Evolutionary conservation across 92 coral and sea anemone species (phyloP).

Genomic region (Bergia puertoricense): DNA sequence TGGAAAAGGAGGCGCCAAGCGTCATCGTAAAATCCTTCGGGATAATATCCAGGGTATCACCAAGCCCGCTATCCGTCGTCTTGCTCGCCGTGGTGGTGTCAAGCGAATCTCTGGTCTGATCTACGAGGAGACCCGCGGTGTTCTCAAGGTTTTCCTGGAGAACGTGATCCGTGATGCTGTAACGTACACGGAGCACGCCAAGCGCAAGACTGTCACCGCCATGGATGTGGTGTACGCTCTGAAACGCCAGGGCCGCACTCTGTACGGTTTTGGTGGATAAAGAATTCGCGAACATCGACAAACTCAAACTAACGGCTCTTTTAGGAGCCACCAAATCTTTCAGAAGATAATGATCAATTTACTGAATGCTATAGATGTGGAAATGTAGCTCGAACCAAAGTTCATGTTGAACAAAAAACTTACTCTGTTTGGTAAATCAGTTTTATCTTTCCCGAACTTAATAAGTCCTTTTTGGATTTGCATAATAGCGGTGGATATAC

Average conservation of each 20-base stretch:
- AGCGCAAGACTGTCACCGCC: constrained; percentile 87
- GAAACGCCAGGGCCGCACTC: constrained; percentile 89
- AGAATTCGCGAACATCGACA: neutral
- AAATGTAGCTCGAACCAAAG: neutral
- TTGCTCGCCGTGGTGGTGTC: constrained; percentile 93
- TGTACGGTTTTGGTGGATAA: constrained; percentile 78
- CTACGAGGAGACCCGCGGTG: constrained; percentile 87
- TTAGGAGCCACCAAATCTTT: neutral
- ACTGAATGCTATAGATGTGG: neutral
- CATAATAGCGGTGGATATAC: too few relatives aligned
- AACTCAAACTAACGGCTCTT: neutral
- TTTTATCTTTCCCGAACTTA: too few relatives aligned
- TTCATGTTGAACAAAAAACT: too few relatives aligned
- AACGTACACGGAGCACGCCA: constrained; percentile 94
- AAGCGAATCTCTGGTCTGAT: constrained; percentile 82
- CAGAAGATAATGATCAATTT: neutral
- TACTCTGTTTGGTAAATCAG: too few relatives aligned
- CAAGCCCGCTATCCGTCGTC: constrained; percentile 54
- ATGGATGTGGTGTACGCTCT: constrained; percentile 94
- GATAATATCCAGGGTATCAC: too few relatives aligned
- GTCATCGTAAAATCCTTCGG: constrained; percentile 88
- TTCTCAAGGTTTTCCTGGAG: constrained; percentile 94
- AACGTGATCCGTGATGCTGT: constrained; percentile 98
- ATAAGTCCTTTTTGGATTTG: too few relatives aligned
- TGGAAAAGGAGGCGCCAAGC: constrained; percentile 93